Evolutionary conservation across 2,797 vertebrate species (phyloP).

Genomic region (Crocidura indochinensis): DNA sequence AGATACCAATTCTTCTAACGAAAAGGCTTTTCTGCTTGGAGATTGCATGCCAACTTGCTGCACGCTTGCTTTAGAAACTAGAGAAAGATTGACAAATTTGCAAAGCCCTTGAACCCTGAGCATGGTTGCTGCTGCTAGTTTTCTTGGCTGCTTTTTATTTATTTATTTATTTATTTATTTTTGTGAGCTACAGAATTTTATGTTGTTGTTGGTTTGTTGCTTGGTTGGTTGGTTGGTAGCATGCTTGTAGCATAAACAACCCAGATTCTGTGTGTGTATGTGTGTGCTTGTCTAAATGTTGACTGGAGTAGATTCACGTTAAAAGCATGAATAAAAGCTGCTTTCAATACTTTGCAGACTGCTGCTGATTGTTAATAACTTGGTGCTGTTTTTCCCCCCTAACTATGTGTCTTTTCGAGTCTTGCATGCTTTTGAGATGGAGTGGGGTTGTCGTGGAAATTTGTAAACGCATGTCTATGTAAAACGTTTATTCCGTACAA

Average conservation of each 20-base stretch:
- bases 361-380: conserved; percentile 86
- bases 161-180: too few relatives aligned
- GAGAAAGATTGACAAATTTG: conserved; percentile 78
- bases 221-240: conserved; percentile 64
- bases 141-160: conserved; percentile 85
- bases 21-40: conserved; percentile 85
- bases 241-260: conserved; percentile 86
- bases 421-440: conserved; percentile 88
- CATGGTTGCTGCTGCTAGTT: conserved; percentile 89
- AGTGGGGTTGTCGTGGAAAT: conserved; percentile 83
- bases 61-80: conserved; percentile 84
- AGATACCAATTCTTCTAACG: conserved; percentile 85
- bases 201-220: neutral
- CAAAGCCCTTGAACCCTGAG: conserved; percentile 88
- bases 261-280: conserved; percentile 24
- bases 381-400: conserved; percentile 87
- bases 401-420: conserved; percentile 88
- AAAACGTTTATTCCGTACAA: conserved; percentile 87
- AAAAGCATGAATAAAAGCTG: conserved; percentile 91
- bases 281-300: neutral
- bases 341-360: conserved; percentile 89
- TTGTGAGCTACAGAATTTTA: conserved; percentile 82
- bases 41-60: conserved; percentile 90
- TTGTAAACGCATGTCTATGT: conserved; percentile 87
- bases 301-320: conserved; percentile 83